Base-by-base conservation (phyloP, 1,140 invertebrate genomes). In the Oryctes rhinoceros region DNA sequence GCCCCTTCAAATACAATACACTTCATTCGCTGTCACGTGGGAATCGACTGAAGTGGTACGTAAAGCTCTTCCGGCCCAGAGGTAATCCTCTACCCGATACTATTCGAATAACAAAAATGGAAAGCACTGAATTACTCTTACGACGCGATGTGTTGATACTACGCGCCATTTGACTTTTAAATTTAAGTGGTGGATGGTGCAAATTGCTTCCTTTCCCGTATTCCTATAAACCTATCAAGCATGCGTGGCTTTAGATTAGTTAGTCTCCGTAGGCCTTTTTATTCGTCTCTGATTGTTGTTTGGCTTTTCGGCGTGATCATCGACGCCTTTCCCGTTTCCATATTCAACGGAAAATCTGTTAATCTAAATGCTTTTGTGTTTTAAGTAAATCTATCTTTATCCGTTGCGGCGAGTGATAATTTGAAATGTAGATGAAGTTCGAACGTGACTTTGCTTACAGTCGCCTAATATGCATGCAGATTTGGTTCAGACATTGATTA, bases 161-260 rank as follows among this genome's bases (percentile, higher is more conserved):
- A n/a, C 18, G 18, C 53, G 53, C 53, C 53, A 59, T 59, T 59
- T 59, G 53, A 59, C 53, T 59, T 59, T 59, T 18, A 59, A 59
- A 59, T 59, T 59, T 59, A 59, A 59, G 53, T 6, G 53, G 53
- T 15, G 53, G n/a, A 59, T 59, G 53, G 53, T 59, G 53, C 53
- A 59, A 59, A 59, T 59, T 59, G 53, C 53, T 59, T 59, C 53
- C 18, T 59, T 59, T 18, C 53, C 15, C 53, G 53, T 18, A 59
- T n/a, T 59, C 53, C 5, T 59, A 6, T 59, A 59, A 59, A 59
- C 18, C 53, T 13, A 59, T 59, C 18, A 18, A n/a, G 18, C 15
- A 59, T 59, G 53, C 53, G 15, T 18, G 18, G 18, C 20, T 59
- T 59, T 59, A 59, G n/a, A 18, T 59, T 59, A n/a, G 49, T 53